These are phyloP conservation scores for Jordanella pulchra DNA, from an alignment of 2,797 vertebrate species.

Conservation along the genomic window DNA sequence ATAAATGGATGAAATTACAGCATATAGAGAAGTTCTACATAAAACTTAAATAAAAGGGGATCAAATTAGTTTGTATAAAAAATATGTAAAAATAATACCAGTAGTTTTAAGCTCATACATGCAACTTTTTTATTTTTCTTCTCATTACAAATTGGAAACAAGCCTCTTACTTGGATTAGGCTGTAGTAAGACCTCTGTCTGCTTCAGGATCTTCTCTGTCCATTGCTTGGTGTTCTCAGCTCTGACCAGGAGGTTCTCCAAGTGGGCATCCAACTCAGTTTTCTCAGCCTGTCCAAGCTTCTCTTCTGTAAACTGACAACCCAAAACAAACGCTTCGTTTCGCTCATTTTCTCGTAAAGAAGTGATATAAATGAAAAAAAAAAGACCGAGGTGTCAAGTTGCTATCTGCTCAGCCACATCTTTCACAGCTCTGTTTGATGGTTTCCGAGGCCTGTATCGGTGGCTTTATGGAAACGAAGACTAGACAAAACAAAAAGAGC, in stretches of 20 bases:
- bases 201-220: conserved; percentile 97
- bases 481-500: not conserved
- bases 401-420: conserved; percentile 2
- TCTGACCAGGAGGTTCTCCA: conserved; percentile 93
- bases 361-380: not conserved
- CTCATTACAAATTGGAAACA: not conserved
- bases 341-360: not conserved
- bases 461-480: not conserved
- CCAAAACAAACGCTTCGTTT: not conserved
- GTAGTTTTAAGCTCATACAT: not conserved
- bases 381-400: not conserved
- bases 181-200: conserved; percentile 95
- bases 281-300: conserved; percentile 98
- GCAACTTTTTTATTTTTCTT: not conserved
- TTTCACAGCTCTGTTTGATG: conserved; percentile 4
- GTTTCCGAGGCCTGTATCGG: conserved; percentile 40
- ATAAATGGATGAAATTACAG: not conserved
- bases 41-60: too few species aligned
- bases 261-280: conserved; percentile 96
- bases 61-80: too few species aligned
- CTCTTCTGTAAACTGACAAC: conserved; percentile 91
- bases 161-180: conserved; percentile 94
- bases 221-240: conserved; percentile 95
- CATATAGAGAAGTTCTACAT: too few species aligned
- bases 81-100: not conserved